Conservation (phyloP, 2,797 vertebrate genomes). For the Characodon lateralis region DNA sequence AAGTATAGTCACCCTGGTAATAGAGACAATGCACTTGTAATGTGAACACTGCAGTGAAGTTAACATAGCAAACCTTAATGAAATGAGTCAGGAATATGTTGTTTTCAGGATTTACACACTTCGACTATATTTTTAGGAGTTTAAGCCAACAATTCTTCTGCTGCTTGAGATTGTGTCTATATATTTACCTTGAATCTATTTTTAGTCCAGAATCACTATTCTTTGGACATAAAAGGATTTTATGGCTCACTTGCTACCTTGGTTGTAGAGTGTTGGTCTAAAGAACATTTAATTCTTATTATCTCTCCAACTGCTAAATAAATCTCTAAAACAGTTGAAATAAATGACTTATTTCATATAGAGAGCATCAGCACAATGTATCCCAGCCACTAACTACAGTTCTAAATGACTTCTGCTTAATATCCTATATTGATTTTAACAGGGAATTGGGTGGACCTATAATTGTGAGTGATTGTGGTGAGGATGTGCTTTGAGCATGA, state of each 20-base stretch:
- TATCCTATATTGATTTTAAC: slow-evolving; percentile 61
- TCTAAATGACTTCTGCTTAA: slow-evolving; percentile 62
- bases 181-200: slow-evolving; percentile 23
- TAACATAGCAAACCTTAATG: background rate
- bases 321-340: slow-evolving; percentile 25
- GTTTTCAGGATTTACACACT: background rate
- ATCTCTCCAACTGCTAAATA: slow-evolving; percentile 21
- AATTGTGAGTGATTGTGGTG: slow-evolving; percentile 59
- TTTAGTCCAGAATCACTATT: slow-evolving; percentile 29
- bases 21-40: background rate
- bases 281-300: slow-evolving; percentile 19
- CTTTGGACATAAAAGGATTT: slow-evolving; percentile 3
- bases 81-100: background rate
- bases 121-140: background rate
- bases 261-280: background rate
- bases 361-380: slow-evolving; percentile 33
- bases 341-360: slow-evolving; percentile 45
- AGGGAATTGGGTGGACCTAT: slow-evolving; percentile 44
- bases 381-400: slow-evolving; percentile 30
- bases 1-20: background rate
- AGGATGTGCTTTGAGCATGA: slow-evolving; percentile 15
- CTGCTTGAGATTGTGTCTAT: slow-evolving; percentile 24
- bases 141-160: slow-evolving; percentile 21
- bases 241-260: slow-evolving; percentile 38
- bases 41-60: background rate